Conservation (phyloP, 2,888 invertebrate species). For the Melanchra persicariae region DNA sequence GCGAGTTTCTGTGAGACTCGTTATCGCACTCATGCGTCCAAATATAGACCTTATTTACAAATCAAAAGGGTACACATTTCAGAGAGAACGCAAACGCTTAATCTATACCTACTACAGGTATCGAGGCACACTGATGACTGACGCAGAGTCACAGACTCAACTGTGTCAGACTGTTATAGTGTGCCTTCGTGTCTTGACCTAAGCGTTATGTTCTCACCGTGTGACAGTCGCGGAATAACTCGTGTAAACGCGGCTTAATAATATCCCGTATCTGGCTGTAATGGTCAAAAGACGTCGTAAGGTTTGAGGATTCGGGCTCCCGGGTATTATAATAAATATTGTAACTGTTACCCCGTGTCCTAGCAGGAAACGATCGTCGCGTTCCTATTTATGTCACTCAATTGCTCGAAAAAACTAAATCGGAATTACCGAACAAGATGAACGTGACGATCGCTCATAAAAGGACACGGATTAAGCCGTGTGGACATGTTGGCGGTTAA, state of each 20-base stretch:
- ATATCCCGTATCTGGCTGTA: slow-evolving; percentile 3
- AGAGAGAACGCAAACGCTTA: background rate
- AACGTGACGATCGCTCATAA: background rate
- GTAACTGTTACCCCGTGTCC: slow-evolving; percentile 15
- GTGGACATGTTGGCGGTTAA: slow-evolving; percentile 66
- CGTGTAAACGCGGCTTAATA: slow-evolving; percentile 1
- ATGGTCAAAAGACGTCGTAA: slow-evolving; percentile 19
- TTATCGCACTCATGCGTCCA: background rate
- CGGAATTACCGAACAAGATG: background rate
- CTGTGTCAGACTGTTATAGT: background rate
- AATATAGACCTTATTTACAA: slow-evolving; percentile 2
- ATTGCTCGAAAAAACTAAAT: background rate
- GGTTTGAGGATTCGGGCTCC: slow-evolving; percentile 41
- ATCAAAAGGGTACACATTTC: background rate
- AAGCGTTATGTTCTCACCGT: background rate
- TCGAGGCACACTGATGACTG: background rate
- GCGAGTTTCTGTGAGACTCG: background rate
- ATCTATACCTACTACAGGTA: background rate
- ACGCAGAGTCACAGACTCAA: no score
- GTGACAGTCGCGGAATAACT: background rate
- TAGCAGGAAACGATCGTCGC: background rate
- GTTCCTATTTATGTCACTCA: background rate
- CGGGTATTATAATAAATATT: slow-evolving; percentile 18
- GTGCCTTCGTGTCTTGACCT: background rate
- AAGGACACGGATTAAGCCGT: slow-evolving; percentile 28